Evolutionary conservation across 2,888 invertebrate species (phyloP), one percentile per base, ranked within the genome.

Genomic region (Polydrusus cervinus): DNA sequence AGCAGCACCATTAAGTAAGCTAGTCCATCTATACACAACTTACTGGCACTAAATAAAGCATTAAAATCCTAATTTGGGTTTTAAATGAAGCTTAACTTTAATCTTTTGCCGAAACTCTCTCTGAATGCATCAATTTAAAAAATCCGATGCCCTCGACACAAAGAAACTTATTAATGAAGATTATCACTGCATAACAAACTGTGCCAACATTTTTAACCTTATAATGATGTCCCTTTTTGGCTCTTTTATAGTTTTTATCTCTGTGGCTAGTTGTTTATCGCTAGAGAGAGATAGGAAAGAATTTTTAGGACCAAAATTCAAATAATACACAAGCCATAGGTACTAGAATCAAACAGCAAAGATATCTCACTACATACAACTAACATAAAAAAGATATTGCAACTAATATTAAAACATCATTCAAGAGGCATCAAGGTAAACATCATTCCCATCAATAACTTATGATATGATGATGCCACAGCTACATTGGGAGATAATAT

Each of bases 61-160:
- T 65, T 65, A 65, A 65, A 49, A 49, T 30, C 65, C n/a, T 49
- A 65, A 49, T 65, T 65, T 65, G 34, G 45, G 49, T 14, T 10
- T 49, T 49, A 65, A 49, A 20, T 49, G 45, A 47, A 65, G 65
- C 30, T 65, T 65, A 65, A 64, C 14, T 18, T 47, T 14, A 62
- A 55, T 6, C 34, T 30, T 51, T 11, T 11, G 20, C 53, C 25
- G 34, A 34, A 30, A 14, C 18, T 25, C 25, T 25, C n/a, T 25
- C 25, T 5, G 25, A 25, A 5, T 25, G 25, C 55, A 55, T 55
- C 55, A 34, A n/a, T 55, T 55, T 53, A 18, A 34, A 30, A 55
- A 55, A 55, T 55, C 34, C 25, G 25, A 25, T 55, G 30, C 0
- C 5, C 34, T 11, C 34, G 14, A 55, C 8, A 55, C 55, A 55